Evolutionary conservation across 1,140 invertebrate genomes (phyloP), one percentile per base, ranked within the genome.

Genomic region (Drosophila paulistorum): DNA sequence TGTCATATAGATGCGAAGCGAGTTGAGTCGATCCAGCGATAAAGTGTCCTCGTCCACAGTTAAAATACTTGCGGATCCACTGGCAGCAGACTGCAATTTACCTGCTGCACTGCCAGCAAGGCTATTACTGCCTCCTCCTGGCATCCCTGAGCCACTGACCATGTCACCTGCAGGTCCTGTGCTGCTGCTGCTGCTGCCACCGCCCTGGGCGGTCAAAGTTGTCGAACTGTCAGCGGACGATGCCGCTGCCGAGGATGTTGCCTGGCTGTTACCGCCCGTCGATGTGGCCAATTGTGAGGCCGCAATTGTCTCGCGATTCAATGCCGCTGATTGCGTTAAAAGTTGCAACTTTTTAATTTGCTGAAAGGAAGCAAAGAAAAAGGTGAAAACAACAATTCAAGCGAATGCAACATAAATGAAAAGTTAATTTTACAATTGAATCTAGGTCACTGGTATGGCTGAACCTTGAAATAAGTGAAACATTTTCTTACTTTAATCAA

Each of bases 291-390:
- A 90, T 82, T 92, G 91, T 61, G 91, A 92, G 66, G 91, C 91
- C 75, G 91, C 90, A 73, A 92, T 92, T 79, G 91, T 91, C 87
- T 92, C 91, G 64, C 90, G 84, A 73, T 92, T 92, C 68, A 92
- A 67, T 30, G 91, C 87, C 68, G 91, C 91, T 54, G 87, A 91
- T 81, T 92, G 90, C 69, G 91, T 91, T 62, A 92, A 80, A 69
- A 90, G 79, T 79, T 92, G 91, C 65, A 92, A 80, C 74, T 92
- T 91, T 81, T 92, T 91, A 79, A 92, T 91, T 92, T 92, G 91
- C 91, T 92, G 80, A 33, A 80, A 72, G 61, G 59, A 51, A 51
- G 45, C 17, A 7, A 51, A 10, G 17, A 51, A 23, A 51, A 51
- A 62, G 51, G 33, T 37, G 23, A 75, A 64, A 69, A 64, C 7